Base-by-base conservation (phyloP, 2,888 invertebrate genomes). In the Leucophenga maculata region DNA sequence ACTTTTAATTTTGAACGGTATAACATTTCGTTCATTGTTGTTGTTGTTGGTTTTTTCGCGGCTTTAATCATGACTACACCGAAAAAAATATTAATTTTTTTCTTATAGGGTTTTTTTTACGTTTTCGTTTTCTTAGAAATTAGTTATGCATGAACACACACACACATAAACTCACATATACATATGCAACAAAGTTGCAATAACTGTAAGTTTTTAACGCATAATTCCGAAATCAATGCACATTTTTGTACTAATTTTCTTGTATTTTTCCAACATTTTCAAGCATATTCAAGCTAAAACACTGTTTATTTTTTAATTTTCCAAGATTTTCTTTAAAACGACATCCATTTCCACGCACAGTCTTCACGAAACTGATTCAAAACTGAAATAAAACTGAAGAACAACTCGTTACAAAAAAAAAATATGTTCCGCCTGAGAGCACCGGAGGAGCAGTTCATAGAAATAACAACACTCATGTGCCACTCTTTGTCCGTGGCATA, bases 1-100 rank as follows among this genome's bases (percentile, higher is more conserved):
- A 85, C 77, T 80, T 85, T 85, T 71, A 86, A 72, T 75, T 86
- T 86, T 57, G 84, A 80, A 75, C 82, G 82, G 74, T 83, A 79
- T 67, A 76, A 48, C 62, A 64, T 64, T 14, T 64, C 62, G 62
- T 64, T 64, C 18, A 13, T 64, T 26, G 46, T 46, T 22, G 22
- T 46, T 22, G 22, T 71, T 55, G 79, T 73, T 69, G 82, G 74
- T 75, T 83, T 83, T 76, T 85, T 85, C 65, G 78, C 78, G 67
- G 81, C 78, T 78, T 85, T 85, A 74, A 80, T 78, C 86, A 85
- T 85, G 48, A 59, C 72, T 75, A 26, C 71, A 32, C 52, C 39
- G n/a, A 48, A 48, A 20, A 16, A 20, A 26, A 32, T 66, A 32
- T 20, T 31, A 13, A 50, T 14, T 52, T 52, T 65, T 32, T n/a